Evolutionary conservation across 2,797 vertebrate species (phyloP).

Genomic region (Siniperca scherzeri): DNA sequence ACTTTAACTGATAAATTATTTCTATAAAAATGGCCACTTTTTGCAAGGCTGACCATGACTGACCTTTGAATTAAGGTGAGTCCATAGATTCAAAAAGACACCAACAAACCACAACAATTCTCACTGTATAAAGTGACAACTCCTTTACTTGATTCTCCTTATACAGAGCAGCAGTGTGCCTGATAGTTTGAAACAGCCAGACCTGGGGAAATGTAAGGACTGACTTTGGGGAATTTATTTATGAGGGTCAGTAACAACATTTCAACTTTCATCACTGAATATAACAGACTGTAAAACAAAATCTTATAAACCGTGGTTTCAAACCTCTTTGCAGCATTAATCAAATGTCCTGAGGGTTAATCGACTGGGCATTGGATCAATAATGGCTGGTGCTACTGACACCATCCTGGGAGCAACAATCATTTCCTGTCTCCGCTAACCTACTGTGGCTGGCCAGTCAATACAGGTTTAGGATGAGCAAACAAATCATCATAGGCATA

Average conservation of each 20-base stretch:
- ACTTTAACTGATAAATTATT: background rate
- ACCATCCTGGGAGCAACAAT: conserved; percentile 66
- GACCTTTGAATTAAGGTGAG: conserved; percentile 63
- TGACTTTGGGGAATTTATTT: background rate
- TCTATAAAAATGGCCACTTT: background rate
- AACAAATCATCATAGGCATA: conserved; percentile 52
- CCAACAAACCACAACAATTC: conserved; percentile 47
- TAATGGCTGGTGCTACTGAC: conserved; percentile 62
- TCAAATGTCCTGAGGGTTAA: conserved; percentile 74
- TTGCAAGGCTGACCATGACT: background rate
- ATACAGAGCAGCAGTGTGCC: conserved; percentile 15
- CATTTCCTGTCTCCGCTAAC: conserved; percentile 72
- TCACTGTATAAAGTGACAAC: conserved; percentile 15
- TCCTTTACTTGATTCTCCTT: conserved; percentile 13
- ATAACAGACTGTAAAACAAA: conserved; percentile 43
- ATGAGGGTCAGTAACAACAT: conserved; percentile 10
- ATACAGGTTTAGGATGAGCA: conserved; percentile 66
- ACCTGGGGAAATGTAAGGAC: conserved; percentile 5
- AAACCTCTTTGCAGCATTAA: conserved; percentile 60
- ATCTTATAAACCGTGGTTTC: conserved; percentile 21
- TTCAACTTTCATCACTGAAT: conserved; percentile 18
- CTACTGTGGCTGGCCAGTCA: conserved; percentile 67
- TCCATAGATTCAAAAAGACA: conserved; percentile 53
- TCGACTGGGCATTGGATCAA: conserved; percentile 63
- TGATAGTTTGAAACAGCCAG: conserved; percentile 11